Evolutionary conservation across 2,888 invertebrate genomes (phyloP).

Genomic region (Pandemis corylana): DNA sequence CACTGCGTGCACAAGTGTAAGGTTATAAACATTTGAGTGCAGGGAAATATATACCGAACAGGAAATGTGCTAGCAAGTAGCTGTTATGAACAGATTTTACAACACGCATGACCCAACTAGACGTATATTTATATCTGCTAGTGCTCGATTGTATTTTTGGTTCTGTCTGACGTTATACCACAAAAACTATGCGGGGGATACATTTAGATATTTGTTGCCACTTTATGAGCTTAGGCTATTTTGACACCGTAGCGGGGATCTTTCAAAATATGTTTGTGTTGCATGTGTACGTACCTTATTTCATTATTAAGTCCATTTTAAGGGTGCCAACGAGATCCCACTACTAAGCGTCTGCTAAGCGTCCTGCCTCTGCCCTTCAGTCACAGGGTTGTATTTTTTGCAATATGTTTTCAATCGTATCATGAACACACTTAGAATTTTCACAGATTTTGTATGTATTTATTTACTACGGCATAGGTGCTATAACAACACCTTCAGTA

Average conservation of each 20-base stretch:
- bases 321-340: no score
- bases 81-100: slow-evolving; percentile 28
- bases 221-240: slow-evolving; percentile 19
- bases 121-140: slow-evolving; percentile 26
- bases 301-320: neutral
- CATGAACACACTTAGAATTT: no score
- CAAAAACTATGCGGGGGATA: slow-evolving; percentile 28
- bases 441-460: no score
- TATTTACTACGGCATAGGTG: no score
- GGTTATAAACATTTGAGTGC: slow-evolving; percentile 43
- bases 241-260: slow-evolving; percentile 16
- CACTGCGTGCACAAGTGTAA: slow-evolving; percentile 52
- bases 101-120: slow-evolving; percentile 21
- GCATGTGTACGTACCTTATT: neutral
- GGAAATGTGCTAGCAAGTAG: slow-evolving; percentile 23
- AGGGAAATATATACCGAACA: slow-evolving; percentile 29
- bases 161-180: slow-evolving; percentile 22
- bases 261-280: neutral
- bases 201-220: slow-evolving; percentile 18
- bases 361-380: no score
- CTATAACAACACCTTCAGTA: no score
- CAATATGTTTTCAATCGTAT: no score
- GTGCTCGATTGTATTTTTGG: slow-evolving; percentile 30
- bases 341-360: no score
- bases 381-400: no score